Percentiles rank a stretch among this genome's conserved stretches.
These are phyloP conservation scores for Epistrophella euchroma DNA, from an alignment of 2,888 invertebrate species.

Conservation along the genomic window DNA sequence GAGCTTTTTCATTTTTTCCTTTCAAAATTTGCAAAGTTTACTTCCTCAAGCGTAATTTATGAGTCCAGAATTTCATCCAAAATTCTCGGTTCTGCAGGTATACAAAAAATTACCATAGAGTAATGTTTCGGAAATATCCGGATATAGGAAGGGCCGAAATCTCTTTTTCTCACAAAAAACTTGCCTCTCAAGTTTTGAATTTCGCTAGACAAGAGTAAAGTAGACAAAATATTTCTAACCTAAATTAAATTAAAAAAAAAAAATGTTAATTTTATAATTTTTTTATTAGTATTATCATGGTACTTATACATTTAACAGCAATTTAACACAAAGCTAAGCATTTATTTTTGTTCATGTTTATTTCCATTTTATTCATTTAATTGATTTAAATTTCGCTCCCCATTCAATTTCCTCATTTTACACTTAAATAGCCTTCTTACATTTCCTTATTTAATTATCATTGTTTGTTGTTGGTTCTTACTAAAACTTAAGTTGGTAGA, in stretches of 20 bases:
- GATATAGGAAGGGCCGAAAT: no score
- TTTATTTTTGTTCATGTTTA: constrained; percentile 76
- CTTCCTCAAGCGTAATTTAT: no score
- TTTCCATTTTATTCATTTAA: constrained; percentile 73
- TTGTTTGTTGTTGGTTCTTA: constrained; percentile 62
- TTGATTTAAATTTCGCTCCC: constrained; percentile 72
- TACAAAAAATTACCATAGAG: no score
- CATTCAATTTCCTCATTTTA: constrained; percentile 18
- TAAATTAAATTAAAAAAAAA: background rate
- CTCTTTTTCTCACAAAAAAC: no score
- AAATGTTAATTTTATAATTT: constrained; percentile 55
- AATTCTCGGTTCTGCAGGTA: no score
- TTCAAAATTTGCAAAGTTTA: no score
- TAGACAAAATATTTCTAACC: no score
- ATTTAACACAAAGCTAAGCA: constrained; percentile 84
- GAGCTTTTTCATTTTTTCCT: no score
- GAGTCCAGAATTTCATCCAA: no score
- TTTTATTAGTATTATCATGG: constrained; percentile 77
- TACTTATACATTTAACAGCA: constrained; percentile 84
- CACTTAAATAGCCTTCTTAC: constrained; percentile 59
- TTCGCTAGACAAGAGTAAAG: no score
- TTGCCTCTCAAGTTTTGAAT: no score
- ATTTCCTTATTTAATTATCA: constrained; percentile 49
- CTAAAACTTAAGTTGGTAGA: constrained; percentile 68
- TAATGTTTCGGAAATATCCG: no score